Evolutionary conservation across 64 coral and sea anemone species (phyloP).

Genomic region (Montipora efflorescens): DNA sequence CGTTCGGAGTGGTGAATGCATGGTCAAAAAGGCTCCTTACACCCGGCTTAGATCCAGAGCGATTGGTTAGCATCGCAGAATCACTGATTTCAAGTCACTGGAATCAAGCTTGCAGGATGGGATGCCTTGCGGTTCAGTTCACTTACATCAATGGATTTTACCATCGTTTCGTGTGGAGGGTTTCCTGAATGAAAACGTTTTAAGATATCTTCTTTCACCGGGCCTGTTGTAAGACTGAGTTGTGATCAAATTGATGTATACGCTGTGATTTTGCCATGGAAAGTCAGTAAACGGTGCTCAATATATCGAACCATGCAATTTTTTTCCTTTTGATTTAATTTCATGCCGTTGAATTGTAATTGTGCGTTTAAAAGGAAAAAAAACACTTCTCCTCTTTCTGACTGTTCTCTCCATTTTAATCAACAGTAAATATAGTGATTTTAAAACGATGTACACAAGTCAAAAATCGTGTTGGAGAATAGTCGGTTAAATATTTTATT

Average conservation of each 20-base stretch:
- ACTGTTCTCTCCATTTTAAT: background rate
- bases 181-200: constrained; percentile 27
- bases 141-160: constrained; percentile 90
- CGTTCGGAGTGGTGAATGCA: constrained; percentile 31
- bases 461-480: background rate
- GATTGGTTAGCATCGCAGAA: constrained; percentile 50
- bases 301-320: too few relatives aligned
- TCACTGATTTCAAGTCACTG: constrained; percentile 69
- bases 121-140: constrained; percentile 79
- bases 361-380: too few relatives aligned
- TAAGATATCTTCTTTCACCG: background rate
- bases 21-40: constrained; percentile 68
- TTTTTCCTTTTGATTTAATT: too few relatives aligned
- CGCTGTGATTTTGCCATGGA: too few relatives aligned
- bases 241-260: too few relatives aligned
- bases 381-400: too few relatives aligned
- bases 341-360: too few relatives aligned
- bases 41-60: constrained; percentile 52
- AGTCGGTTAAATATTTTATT: too few relatives aligned
- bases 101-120: constrained; percentile 77
- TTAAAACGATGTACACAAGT: background rate
- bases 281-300: too few relatives aligned
- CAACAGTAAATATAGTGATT: background rate
- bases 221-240: too few relatives aligned
- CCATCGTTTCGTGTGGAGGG: constrained; percentile 81